These are phyloP conservation scores for Dipodomys stephensi DNA, from an alignment of 2,113 vertebrate species.

Conservation along the genomic window DNA sequence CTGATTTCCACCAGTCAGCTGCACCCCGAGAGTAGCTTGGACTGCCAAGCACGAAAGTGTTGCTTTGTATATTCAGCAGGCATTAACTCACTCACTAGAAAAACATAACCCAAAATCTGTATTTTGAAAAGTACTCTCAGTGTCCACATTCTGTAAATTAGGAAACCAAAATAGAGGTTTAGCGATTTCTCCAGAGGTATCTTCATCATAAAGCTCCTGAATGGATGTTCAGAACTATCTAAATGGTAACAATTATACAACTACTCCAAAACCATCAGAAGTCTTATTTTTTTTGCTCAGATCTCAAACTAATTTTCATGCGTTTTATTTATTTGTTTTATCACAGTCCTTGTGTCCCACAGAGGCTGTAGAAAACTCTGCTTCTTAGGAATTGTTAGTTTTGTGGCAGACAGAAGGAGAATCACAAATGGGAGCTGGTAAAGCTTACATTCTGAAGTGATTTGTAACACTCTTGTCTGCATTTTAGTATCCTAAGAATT, in stretches of 20 bases:
- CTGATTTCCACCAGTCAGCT: background rate
- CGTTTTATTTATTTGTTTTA: background rate
- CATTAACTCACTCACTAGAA: background rate
- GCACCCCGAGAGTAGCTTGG: background rate
- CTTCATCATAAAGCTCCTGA: rapidly evolving
- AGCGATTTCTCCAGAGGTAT: background rate
- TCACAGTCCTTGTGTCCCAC: rapidly evolving
- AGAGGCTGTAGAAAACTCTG: background rate
- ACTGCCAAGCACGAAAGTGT: background rate
- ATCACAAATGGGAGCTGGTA: background rate
- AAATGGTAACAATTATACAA: no score
- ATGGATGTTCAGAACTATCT: no score
- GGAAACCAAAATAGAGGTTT: background rate
- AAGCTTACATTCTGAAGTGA: background rate
- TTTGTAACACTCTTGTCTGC: background rate
- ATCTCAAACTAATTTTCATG: rapidly evolving
- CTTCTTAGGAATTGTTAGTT: background rate
- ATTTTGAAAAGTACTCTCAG: background rate
- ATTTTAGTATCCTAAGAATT: background rate
- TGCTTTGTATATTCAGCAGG: background rate
- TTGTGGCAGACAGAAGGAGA: background rate
- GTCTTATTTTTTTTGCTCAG: no score
- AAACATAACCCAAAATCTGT: background rate
- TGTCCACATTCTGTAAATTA: background rate
- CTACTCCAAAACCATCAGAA: rapidly evolving